Base-by-base conservation (phyloP, 2,888 invertebrate species). In the Pardosa pseudoannulata region DNA sequence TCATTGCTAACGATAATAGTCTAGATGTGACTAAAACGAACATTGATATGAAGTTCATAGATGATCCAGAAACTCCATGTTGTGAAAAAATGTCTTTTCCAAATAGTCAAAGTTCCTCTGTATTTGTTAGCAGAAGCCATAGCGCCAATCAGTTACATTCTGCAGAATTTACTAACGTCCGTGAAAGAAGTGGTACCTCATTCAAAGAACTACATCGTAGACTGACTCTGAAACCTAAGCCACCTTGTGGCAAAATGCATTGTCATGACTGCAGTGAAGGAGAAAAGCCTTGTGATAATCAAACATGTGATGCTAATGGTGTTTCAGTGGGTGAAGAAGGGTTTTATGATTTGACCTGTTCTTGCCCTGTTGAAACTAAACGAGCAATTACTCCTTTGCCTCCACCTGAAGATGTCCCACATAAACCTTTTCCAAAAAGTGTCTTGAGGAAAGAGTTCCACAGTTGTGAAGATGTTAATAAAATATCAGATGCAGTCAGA, bases 11-110 rank as follows among this genome's bases (percentile, higher is more conserved):
- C 31, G 75, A 72, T 27, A 67, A 83, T 9, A 36, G 36, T 70
- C 64, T 83, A 23, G 72, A 62, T 68, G 65, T 68, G 27, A 74
- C 67, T 28, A 78, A 67, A 86, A 91, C 90, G 29, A 91, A 91
- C 11, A 89, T 90, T 70, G 91, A 91, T n/a, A 90, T 92, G 70
- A 91, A 91, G 83, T 92, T 93, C 90, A 96, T 95, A 80, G 96
- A 96, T 75, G 91, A 92, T 71, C 78, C 88, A 9, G 88, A 88
- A 36, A 87, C 87, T 13, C 81, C 86, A 23, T 72, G 86, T 31
- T 70, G 50, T 39, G 85, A 78, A 31, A 88, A 80, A 41, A 70
- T 76, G 19, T 46, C 76, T 39, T 79, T 82, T 39, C 75, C 88
- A 39, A 79, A 27, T 67, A 88, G 76, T 85, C 79, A 79, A 81